Percentiles rank a stretch among this genome's conserved stretches.
Evolutionary conservation across 1,140 invertebrate species (phyloP).

Genomic region (Phthorimaea operculella): DNA sequence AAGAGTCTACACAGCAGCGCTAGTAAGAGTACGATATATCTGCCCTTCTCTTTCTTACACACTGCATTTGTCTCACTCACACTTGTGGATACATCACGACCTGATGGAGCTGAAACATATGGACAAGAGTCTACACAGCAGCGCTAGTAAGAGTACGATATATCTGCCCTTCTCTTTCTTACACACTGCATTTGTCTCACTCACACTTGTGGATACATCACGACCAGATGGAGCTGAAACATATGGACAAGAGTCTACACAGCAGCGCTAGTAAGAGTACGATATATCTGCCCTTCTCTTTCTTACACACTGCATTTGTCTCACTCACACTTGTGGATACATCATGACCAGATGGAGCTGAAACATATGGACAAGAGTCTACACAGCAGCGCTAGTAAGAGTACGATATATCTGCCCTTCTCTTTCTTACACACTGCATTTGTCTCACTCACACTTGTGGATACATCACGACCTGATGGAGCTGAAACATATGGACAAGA

Average conservation of each 20-base stretch:
- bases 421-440: no score
- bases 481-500: slow-evolving; percentile 83
- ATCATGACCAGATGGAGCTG: slow-evolving; percentile 94
- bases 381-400: slow-evolving; percentile 35
- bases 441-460: slow-evolving; percentile 72
- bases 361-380: slow-evolving; percentile 78
- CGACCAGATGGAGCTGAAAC: slow-evolving; percentile 95
- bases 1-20: slow-evolving; percentile 42
- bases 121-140: slow-evolving; percentile 64
- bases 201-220: slow-evolving; percentile 59
- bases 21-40: slow-evolving; percentile 50
- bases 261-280: slow-evolving; percentile 35
- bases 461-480: slow-evolving; percentile 98
- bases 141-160: slow-evolving; percentile 40
- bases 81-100: slow-evolving; percentile 72
- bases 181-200: no score
- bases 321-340: no score
- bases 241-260: slow-evolving; percentile 71
- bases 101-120: slow-evolving; percentile 94
- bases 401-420: no score
- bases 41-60: no score
- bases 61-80: no score
- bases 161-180: no score
- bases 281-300: no score
- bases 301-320: no score